Evolutionary conservation across 2,888 invertebrate species (phyloP).

Genomic region (Philaethria dido): DNA sequence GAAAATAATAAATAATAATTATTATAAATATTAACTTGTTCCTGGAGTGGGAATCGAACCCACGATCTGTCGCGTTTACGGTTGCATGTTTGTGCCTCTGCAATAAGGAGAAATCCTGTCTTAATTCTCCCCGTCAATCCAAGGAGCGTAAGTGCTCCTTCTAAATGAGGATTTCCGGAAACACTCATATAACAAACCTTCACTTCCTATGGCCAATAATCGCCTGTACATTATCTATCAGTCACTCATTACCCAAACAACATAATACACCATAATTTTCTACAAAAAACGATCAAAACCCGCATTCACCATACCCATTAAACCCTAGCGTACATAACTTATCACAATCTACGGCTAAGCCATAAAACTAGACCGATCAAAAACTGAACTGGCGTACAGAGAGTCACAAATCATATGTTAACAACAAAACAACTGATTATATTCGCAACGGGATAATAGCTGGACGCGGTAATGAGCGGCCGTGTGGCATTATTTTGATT

Average conservation of each 20-base stretch:
- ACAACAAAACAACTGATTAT: slow-evolving; percentile 69
- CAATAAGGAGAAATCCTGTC: too few species aligned
- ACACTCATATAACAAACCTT: too few species aligned
- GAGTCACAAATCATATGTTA: slow-evolving; percentile 69
- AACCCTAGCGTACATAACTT: slow-evolving; percentile 15
- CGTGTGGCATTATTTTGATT: slow-evolving; percentile 72
- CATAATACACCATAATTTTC: neutral
- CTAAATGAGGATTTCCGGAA: too few species aligned
- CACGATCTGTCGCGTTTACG: too few species aligned
- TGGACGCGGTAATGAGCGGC: slow-evolving; percentile 63
- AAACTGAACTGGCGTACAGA: slow-evolving; percentile 68
- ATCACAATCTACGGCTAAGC: slow-evolving; percentile 50
- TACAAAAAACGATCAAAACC: neutral
- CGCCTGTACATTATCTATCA: too few species aligned
- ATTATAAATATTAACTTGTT: too few species aligned
- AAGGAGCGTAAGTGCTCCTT: too few species aligned
- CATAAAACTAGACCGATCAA: slow-evolving; percentile 72
- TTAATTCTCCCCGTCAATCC: neutral
- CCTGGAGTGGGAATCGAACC: too few species aligned
- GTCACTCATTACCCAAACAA: too few species aligned
- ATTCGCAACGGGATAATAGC: slow-evolving; percentile 62
- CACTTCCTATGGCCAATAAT: too few species aligned
- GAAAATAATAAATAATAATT: too few species aligned
- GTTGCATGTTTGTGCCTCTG: too few species aligned
- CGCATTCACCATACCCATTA: neutral